A percentile compares a stretch with the other conserved stretches of the same genome.
Conservation (phyloP, 2,113 vertebrate species). For the chimpanzee (Pan troglodytes) region NHGRI_mPanTro3-v2.1_pri NC_072403.2:178922501-178923000, state of each 20-base stretch:
- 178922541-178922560: fast-evolving
- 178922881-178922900: background rate
- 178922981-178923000: fast-evolving
- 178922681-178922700: no score
- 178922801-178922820: fast-evolving
- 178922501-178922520: fast-evolving
- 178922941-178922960: background rate
- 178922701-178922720: background rate
- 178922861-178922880: background rate
- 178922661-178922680: background rate
- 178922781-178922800: fast-evolving
- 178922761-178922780: background rate
- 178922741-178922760: background rate
- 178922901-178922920: background rate
- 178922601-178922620: background rate
- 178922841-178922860: background rate
- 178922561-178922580: background rate
- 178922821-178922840: background rate
- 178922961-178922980: fast-evolving
- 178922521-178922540: fast-evolving
- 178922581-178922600: fast-evolving
- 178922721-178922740: background rate
- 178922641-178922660: background rate
- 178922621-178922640: background rate
- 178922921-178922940: fast-evolving